phyloP scores from a whole-genome alignment of 1,140 invertebrate species.

The Zelostemma sp. region DNA sequence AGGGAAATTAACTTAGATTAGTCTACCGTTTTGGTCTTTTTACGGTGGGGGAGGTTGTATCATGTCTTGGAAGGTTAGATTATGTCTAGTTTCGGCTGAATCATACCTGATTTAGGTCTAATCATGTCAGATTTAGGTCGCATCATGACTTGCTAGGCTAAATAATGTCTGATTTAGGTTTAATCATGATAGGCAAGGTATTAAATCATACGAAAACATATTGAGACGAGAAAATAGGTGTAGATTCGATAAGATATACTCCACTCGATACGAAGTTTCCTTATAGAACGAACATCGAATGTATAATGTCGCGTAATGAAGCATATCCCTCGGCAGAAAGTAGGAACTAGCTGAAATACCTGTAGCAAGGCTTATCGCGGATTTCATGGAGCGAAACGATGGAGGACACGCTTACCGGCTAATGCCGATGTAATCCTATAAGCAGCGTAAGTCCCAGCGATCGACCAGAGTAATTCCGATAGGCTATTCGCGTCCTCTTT shows the following conservation, averaged over 20 bases:
- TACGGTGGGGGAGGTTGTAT: too few species aligned
- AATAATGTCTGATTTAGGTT: too few species aligned
- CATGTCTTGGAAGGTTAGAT: too few species aligned
- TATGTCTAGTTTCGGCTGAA: too few species aligned
- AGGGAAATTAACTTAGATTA: background rate
- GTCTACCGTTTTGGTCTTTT: too few species aligned
- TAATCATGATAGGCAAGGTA: too few species aligned
- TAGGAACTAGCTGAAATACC: slow-evolving; percentile 49
- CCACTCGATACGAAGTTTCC: background rate
- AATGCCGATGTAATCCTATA: slow-evolving; percentile 65
- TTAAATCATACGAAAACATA: too few species aligned
- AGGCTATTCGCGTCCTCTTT: slow-evolving; percentile 51
- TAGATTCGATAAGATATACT: too few species aligned
- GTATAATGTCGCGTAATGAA: slow-evolving; percentile 27
- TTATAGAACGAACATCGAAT: slow-evolving; percentile 15
- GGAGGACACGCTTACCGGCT: slow-evolving; percentile 59
- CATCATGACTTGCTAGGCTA: too few species aligned
- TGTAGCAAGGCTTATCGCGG: slow-evolving; percentile 50
- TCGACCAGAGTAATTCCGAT: slow-evolving; percentile 63
- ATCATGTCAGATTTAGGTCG: too few species aligned
- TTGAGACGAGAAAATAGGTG: too few species aligned
- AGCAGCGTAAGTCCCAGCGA: slow-evolving; percentile 63
- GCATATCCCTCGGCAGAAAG: slow-evolving; percentile 33
- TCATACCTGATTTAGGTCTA: too few species aligned
- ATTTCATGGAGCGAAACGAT: slow-evolving; percentile 51